Conservation (phyloP, 2,113 vertebrate genomes). For the Labeo rohita region DNA sequence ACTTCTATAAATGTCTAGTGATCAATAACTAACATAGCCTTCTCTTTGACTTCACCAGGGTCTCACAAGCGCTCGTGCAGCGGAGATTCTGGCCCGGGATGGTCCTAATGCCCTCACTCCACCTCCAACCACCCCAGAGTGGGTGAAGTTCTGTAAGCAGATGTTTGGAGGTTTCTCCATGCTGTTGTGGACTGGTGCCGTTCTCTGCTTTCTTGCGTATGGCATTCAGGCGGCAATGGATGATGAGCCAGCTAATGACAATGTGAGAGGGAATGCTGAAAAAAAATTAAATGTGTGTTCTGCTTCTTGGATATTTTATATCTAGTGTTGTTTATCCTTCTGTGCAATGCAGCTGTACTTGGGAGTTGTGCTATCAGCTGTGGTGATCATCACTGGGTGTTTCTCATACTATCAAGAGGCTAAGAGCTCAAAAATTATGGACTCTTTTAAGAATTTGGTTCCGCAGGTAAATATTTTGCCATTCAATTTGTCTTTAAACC, state of each 20-base stretch:
- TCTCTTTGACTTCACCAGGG: slow-evolving; percentile 64
- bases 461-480: slow-evolving; percentile 71
- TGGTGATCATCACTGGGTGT: slow-evolving; percentile 79
- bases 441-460: slow-evolving; percentile 84
- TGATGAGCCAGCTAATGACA: slow-evolving; percentile 78
- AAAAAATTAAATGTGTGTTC: not conserved
- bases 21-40: not conserved
- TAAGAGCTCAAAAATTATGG: slow-evolving; percentile 85
- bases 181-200: slow-evolving; percentile 81
- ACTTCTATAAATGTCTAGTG: not conserved
- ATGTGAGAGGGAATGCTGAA: slow-evolving; percentile 69
- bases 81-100: slow-evolving; percentile 78
- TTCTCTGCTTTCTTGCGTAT: slow-evolving; percentile 82
- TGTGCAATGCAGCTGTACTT: slow-evolving; percentile 71
- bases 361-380: slow-evolving; percentile 77
- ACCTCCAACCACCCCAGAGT: slow-evolving; percentile 81
- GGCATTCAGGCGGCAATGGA: slow-evolving; percentile 79
- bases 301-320: not conserved
- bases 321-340: not conserved
- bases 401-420: slow-evolving; percentile 84
- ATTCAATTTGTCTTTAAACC: not conserved
- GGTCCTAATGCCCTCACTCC: slow-evolving; percentile 82
- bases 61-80: slow-evolving; percentile 74
- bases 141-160: slow-evolving; percentile 85
- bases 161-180: slow-evolving; percentile 84